A percentile compares a stretch with the other conserved stretches of the same genome.
phyloP scores from a whole-genome alignment of 35 echinoderm and acorn worm species.

The Chiridota heheva region DNA sequence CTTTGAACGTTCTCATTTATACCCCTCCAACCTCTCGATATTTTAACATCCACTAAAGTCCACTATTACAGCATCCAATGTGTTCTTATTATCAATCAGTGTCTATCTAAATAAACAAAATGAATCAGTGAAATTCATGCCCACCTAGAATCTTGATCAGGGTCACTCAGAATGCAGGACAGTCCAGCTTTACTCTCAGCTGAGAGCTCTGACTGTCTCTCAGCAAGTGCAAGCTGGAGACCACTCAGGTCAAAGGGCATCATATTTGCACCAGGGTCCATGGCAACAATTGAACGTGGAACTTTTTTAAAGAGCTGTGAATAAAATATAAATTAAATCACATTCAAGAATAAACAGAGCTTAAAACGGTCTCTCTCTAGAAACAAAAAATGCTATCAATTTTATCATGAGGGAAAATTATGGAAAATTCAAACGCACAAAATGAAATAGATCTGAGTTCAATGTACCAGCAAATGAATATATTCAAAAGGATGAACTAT shows the following conservation, averaged over 20 bases:
- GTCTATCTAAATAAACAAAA: too few species aligned
- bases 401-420: too few species aligned
- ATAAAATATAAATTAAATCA: constrained; percentile 4
- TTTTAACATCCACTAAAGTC: too few species aligned
- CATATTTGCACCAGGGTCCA: constrained; percentile 69
- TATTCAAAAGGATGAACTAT: neutral
- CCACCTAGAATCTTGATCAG: constrained; percentile 78
- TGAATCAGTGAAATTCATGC: too few species aligned
- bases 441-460: neutral
- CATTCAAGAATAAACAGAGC: neutral
- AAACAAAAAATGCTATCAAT: too few species aligned
- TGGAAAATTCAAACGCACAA: neutral
- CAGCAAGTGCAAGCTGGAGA: constrained; percentile 72
- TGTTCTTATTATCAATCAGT: too few species aligned
- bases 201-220: constrained; percentile 81
- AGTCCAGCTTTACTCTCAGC: constrained; percentile 54
- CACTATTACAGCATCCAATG: too few species aligned
- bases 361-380: neutral
- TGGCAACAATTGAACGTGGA: constrained; percentile 74
- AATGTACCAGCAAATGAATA: neutral
- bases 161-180: constrained; percentile 72
- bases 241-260: constrained; percentile 65
- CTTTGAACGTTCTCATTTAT: too few species aligned
- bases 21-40: too few species aligned
- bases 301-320: constrained; percentile 84